Evolutionary conservation across 2,888 invertebrate species (phyloP).

Genomic region (Thysanoteuthis rhombus): DNA sequence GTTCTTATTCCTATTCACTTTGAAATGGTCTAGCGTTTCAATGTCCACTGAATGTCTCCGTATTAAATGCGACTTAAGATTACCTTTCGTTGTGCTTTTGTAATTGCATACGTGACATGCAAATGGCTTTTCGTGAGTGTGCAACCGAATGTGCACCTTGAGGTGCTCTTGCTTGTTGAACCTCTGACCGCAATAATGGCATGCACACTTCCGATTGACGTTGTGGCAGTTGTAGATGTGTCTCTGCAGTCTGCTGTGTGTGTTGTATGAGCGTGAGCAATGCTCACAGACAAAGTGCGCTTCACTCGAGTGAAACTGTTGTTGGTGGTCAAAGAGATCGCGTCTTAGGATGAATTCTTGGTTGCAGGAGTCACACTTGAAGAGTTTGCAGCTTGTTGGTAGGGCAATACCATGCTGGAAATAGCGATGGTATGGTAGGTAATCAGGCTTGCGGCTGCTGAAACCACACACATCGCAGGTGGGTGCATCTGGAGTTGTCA

Average conservation of each 20-base stretch:
- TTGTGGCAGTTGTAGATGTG: slow-evolving; percentile 58
- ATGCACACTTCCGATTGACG: slow-evolving; percentile 48
- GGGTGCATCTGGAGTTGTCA: background rate
- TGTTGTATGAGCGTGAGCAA: slow-evolving; percentile 56
- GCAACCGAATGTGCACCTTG: slow-evolving; percentile 54
- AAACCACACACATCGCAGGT: slow-evolving; percentile 60
- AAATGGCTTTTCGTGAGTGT: slow-evolving; percentile 58
- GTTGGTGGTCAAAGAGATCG: slow-evolving; percentile 54
- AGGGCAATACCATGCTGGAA: slow-evolving; percentile 57
- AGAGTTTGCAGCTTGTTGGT: slow-evolving; percentile 56
- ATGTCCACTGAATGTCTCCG: slow-evolving; percentile 15
- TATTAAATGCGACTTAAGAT: slow-evolving; percentile 55
- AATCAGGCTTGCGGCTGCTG: slow-evolving; percentile 51
- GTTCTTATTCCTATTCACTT: background rate
- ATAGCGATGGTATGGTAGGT: slow-evolving; percentile 60
- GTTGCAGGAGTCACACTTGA: slow-evolving; percentile 56
- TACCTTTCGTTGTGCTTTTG: slow-evolving; percentile 56
- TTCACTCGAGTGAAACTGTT: slow-evolving; percentile 51
- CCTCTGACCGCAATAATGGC: slow-evolving; percentile 50
- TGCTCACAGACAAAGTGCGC: slow-evolving; percentile 56
- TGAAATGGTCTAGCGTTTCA: slow-evolving; percentile 22
- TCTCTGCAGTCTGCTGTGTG: slow-evolving; percentile 53
- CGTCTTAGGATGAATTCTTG: slow-evolving; percentile 59
- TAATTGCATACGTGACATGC: slow-evolving; percentile 54
- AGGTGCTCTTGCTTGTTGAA: slow-evolving; percentile 59